Evolutionary conservation across 2,797 vertebrate genomes (phyloP).

Genomic region (Centroberyx gerrardi): DNA sequence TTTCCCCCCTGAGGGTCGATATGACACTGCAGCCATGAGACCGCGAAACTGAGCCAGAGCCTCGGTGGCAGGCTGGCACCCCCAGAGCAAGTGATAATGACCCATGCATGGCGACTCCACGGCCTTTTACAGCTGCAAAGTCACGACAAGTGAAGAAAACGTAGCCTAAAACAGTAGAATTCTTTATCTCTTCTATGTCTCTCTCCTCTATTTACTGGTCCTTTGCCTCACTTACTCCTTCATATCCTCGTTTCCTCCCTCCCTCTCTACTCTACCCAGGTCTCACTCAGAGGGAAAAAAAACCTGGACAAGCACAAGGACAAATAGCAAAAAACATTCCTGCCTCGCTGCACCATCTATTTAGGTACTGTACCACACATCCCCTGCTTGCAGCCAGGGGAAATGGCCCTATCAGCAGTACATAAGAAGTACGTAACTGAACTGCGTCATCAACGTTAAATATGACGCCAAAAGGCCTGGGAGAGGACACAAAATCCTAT

Average conservation of each 20-base stretch:
- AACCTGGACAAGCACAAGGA: conserved; percentile 24
- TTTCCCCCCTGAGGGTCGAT: conserved; percentile 35
- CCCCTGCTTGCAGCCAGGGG: conserved; percentile 32
- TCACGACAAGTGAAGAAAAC: conserved; percentile 30
- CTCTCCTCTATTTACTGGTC: conserved; percentile 10
- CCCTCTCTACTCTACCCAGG: conserved; percentile 9
- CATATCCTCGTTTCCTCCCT: not conserved
- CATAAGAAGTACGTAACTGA: conserved; percentile 25
- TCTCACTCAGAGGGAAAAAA: conserved; percentile 25
- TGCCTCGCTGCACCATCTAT: conserved; percentile 20
- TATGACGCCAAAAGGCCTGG: conserved; percentile 55
- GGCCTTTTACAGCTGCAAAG: conserved; percentile 40
- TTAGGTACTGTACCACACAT: conserved; percentile 44
- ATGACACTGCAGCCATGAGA: conserved; percentile 44
- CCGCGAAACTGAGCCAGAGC: conserved; percentile 34
- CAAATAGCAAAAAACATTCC: conserved; percentile 14
- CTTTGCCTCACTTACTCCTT: not conserved
- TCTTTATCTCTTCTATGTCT: not conserved
- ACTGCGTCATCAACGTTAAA: conserved; percentile 64
- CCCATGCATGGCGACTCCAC: not conserved
- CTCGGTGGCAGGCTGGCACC: conserved; percentile 6
- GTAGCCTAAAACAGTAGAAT: not conserved
- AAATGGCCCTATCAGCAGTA: conserved; percentile 27
- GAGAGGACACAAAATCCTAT: conserved; percentile 31
- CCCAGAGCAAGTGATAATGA: not conserved